These are phyloP conservation scores for Sycobia sp. DNA, from an alignment of 1,140 invertebrate genomes.

Conservation along the genomic window DNA sequence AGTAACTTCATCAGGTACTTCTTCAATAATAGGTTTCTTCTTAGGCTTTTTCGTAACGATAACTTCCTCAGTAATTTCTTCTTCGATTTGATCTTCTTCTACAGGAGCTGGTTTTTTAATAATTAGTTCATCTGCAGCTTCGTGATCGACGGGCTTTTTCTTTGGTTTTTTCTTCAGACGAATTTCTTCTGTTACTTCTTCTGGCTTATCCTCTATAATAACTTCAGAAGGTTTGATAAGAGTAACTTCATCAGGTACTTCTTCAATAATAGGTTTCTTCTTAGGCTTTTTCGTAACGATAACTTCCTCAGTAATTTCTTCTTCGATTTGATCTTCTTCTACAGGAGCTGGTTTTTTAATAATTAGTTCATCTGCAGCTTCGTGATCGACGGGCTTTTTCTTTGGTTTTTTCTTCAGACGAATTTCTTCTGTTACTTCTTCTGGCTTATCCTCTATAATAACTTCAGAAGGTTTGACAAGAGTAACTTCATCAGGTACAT, in stretches of 20 bases:
- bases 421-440: constrained; percentile 47
- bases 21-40: constrained; percentile 41
- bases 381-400: constrained; percentile 46
- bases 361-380: constrained; percentile 59
- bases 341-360: constrained; percentile 53
- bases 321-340: constrained; percentile 40
- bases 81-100: constrained; percentile 43
- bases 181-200: constrained; percentile 41
- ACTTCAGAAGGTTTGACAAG: constrained; percentile 41
- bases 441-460: constrained; percentile 31
- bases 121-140: constrained; percentile 46
- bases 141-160: constrained; percentile 35
- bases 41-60: constrained; percentile 38
- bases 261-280: constrained; percentile 43
- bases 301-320: constrained; percentile 45
- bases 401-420: constrained; percentile 53
- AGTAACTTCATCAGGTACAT: constrained; percentile 38
- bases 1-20: constrained; percentile 46
- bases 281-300: constrained; percentile 40
- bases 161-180: constrained; percentile 41
- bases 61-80: constrained; percentile 38
- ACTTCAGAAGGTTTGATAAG: constrained; percentile 47
- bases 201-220: constrained; percentile 49
- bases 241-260: constrained; percentile 42
- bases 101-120: constrained; percentile 52